Percentiles rank a stretch among this genome's conserved stretches.
These are phyloP conservation scores for Thera obeliscata DNA, from an alignment of 2,888 invertebrate genomes.

Conservation along the genomic window DNA sequence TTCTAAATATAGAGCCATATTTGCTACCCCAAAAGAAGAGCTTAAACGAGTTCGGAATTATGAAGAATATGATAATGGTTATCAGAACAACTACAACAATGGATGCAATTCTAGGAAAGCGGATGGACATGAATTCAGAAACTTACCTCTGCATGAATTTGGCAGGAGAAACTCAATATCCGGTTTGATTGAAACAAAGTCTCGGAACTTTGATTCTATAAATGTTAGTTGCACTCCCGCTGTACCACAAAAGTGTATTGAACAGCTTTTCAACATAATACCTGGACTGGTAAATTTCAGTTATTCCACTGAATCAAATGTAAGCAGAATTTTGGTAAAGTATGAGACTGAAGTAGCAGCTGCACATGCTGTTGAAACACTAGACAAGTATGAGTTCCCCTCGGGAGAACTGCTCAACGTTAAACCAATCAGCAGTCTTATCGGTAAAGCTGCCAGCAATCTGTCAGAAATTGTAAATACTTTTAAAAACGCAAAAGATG, in stretches of 20 bases:
- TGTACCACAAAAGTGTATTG: constrained; percentile 90
- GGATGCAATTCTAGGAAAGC: constrained; percentile 28
- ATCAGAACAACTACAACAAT: constrained; percentile 19
- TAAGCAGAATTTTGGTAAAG: constrained; percentile 67
- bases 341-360: constrained; percentile 70
- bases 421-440: constrained; percentile 84
- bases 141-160: constrained; percentile 41
- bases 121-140: constrained; percentile 28
- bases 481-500: constrained; percentile 70
- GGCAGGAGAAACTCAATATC: constrained; percentile 45
- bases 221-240: constrained; percentile 89
- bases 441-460: constrained; percentile 68
- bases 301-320: constrained; percentile 80
- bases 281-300: constrained; percentile 84
- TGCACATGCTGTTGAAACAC: constrained; percentile 90
- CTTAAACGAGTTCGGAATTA: constrained; percentile 68
- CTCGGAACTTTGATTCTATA: constrained; percentile 85
- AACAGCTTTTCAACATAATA: constrained; percentile 93
- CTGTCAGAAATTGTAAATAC: constrained; percentile 68
- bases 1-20: constrained; percentile 92
- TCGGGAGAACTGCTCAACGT: constrained; percentile 93
- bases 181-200: constrained; percentile 52
- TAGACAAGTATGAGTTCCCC: constrained; percentile 96
- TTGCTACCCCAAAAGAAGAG: constrained; percentile 92
- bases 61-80: constrained; percentile 52